phyloP scores from a whole-genome alignment of 2,113 vertebrate genomes.

The Pelecanus crispus region DNA sequence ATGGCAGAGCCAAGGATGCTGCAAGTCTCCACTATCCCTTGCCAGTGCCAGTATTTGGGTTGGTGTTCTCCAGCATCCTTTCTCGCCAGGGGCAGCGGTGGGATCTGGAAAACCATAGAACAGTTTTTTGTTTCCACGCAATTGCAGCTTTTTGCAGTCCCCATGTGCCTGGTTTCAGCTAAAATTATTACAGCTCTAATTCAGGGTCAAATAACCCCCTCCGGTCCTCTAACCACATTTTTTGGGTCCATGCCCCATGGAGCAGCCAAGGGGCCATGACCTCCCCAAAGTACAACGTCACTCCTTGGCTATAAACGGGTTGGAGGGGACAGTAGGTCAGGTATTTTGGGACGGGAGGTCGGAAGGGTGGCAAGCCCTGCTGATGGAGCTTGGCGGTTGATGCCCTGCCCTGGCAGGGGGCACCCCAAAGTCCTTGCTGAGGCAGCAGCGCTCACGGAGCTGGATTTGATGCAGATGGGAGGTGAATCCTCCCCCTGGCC shows the following conservation, averaged over 20 bases:
- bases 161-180: background rate
- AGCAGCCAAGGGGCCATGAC: background rate
- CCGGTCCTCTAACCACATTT: background rate
- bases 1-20: background rate
- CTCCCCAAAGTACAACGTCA: background rate
- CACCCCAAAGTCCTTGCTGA: background rate
- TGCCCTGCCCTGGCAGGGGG: background rate
- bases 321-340: background rate
- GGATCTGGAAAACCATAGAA: background rate
- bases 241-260: background rate
- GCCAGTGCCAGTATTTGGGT: background rate
- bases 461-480: background rate
- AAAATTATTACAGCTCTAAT: background rate
- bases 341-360: background rate
- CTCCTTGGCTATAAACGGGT: background rate
- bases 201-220: background rate
- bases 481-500: background rate
- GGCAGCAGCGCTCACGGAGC: background rate
- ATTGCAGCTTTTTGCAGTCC: background rate
- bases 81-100: accelerated
- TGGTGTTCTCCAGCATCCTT: background rate
- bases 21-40: background rate
- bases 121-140: background rate
- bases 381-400: accelerated
- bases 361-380: background rate